Percentiles rank a stretch among this genome's conserved stretches.
Conservation (phyloP, 2,113 vertebrate genomes). For the Otis tarda region DNA sequence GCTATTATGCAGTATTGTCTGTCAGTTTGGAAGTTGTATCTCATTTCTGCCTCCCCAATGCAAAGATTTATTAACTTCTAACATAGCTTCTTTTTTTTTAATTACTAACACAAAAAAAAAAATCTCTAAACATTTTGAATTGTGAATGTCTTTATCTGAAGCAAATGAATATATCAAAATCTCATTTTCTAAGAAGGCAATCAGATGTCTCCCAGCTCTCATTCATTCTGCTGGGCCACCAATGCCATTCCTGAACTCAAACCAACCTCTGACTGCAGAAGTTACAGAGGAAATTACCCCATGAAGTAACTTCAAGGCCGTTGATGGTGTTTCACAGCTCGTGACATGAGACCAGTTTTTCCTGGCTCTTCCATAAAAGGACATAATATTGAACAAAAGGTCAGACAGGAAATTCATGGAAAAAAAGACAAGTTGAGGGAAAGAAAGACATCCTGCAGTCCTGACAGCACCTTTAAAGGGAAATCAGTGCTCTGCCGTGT, state of each 20-base stretch:
- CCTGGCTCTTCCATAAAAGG: neutral
- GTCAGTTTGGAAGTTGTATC: neutral
- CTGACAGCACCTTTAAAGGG: neutral
- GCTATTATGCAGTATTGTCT: neutral
- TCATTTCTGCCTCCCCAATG: neutral
- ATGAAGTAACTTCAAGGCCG: neutral
- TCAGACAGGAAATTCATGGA: neutral
- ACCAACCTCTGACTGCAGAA: neutral
- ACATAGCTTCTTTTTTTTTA: neutral
- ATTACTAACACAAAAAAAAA: neutral
- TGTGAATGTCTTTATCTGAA: neutral
- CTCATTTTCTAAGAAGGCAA: neutral
- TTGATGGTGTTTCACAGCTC: neutral
- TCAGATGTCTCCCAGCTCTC: neutral
- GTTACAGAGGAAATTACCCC: neutral
- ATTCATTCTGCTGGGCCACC: neutral
- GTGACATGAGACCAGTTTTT: neutral
- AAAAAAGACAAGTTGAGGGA: neutral
- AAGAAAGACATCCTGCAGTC: neutral
- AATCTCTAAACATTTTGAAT: neutral
- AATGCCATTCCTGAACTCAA: neutral
- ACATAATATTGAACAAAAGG: neutral
- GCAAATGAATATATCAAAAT: neutral
- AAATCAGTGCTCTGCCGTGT: neutral
- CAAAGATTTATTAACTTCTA: neutral